phyloP scores from a whole-genome alignment of 2,113 vertebrate species.

The Dasypus novemcinctus region DNA sequence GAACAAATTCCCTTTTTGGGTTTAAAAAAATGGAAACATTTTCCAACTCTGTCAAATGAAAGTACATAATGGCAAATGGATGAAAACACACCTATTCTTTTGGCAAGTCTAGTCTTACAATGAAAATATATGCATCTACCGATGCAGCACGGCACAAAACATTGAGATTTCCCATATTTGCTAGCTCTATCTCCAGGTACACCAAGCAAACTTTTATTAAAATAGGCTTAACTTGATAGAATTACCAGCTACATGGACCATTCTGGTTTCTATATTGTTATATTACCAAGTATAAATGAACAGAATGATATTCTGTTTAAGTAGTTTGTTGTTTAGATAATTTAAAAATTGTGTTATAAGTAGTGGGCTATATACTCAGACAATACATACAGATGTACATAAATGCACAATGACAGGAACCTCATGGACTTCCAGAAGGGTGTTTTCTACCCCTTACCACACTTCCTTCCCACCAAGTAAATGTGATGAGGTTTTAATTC shows the following conservation, averaged over 20 bases:
- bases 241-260: not conserved
- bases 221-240: not conserved
- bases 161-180: not conserved
- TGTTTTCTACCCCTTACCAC: not conserved
- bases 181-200: not conserved
- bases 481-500: not conserved
- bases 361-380: not conserved
- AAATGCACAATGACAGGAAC: not conserved
- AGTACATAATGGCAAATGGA: not conserved
- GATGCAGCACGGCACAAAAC: not conserved
- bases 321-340: not conserved
- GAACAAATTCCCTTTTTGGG: not conserved
- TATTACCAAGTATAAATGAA: not conserved
- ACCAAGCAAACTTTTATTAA: not conserved
- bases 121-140: not conserved
- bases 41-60: not conserved
- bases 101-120: not conserved
- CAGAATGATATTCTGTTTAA: not conserved
- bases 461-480: not conserved
- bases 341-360: not conserved
- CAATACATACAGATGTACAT: not conserved
- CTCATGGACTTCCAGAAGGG: not conserved
- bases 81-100: not conserved
- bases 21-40: not conserved
- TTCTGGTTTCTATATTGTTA: not conserved